Conservation (phyloP, 2,797 vertebrate species). For the Spheniscus humboldti region DNA sequence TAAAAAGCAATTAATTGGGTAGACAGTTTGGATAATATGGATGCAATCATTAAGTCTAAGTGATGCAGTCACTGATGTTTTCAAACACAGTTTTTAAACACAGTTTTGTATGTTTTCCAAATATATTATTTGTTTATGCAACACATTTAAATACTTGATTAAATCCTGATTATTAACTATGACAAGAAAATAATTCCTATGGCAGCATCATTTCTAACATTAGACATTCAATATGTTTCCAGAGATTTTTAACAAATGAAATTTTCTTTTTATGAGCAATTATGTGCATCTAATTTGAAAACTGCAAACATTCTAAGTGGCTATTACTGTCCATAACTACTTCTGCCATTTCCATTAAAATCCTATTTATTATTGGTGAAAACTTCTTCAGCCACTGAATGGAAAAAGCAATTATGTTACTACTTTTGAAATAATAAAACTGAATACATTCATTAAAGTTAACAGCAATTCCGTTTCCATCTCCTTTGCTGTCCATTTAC, state of each 20-base stretch:
- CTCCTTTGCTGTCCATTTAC: slow-evolving; percentile 41
- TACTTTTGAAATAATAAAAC: slow-evolving; percentile 68
- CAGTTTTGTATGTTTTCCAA: neutral
- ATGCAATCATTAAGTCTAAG: neutral
- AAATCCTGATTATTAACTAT: slow-evolving; percentile 46
- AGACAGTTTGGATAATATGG: neutral
- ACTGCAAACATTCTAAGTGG: slow-evolving; percentile 50
- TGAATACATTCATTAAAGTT: slow-evolving; percentile 65
- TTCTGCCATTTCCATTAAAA: slow-evolving; percentile 67
- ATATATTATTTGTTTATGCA: neutral
- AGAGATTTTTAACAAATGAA: slow-evolving; percentile 52
- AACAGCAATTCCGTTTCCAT: slow-evolving; percentile 49
- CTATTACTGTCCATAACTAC: slow-evolving; percentile 60
- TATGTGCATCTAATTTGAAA: slow-evolving; percentile 59
- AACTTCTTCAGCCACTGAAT: slow-evolving; percentile 61
- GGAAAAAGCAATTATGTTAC: slow-evolving; percentile 66
- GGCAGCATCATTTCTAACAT: neutral
- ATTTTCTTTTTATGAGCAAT: slow-evolving; percentile 61
- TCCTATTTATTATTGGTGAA: slow-evolving; percentile 66
- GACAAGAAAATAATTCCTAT: slow-evolving; percentile 42
- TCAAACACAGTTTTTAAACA: neutral
- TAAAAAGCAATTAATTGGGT: neutral
- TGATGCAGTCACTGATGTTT: neutral
- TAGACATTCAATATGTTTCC: slow-evolving; percentile 3
- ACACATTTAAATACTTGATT: slow-evolving; percentile 28